These are phyloP conservation scores for Plebejus anna DNA, from an alignment of 2,888 invertebrate genomes.

Conservation along the genomic window DNA sequence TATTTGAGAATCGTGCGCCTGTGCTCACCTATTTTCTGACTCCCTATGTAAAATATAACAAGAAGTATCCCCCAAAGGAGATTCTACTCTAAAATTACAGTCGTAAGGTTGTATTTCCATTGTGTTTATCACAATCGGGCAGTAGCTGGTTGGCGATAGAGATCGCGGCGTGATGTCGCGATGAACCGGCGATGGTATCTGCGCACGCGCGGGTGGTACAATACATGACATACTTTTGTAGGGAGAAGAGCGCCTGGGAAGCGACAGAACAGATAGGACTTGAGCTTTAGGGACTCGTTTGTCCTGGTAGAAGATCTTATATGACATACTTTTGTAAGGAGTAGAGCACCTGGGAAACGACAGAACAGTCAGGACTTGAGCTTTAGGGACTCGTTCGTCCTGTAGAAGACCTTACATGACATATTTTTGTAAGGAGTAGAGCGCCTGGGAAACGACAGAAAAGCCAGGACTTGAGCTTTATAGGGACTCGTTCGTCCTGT, in stretches of 20 bases:
- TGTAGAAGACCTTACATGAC: not conserved
- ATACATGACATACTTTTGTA: slow-evolving; percentile 12
- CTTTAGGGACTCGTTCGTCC: not conserved
- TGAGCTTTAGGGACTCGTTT: not conserved
- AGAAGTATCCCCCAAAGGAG: not conserved
- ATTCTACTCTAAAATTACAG: slow-evolving; percentile 29
- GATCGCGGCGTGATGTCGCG: slow-evolving; percentile 68
- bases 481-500: not conserved
- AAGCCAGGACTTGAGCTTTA: not conserved
- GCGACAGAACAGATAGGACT: not conserved
- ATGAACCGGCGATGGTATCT: slow-evolving; percentile 64
- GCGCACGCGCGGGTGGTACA: slow-evolving; percentile 53
- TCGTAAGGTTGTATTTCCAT: slow-evolving; percentile 32
- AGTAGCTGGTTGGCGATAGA: slow-evolving; percentile 51
- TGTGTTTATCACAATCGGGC: slow-evolving; percentile 31
- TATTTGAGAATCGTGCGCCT: slow-evolving; percentile 65
- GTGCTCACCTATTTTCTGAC: slow-evolving; percentile 37
- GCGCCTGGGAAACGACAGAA: not conserved
- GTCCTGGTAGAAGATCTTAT: no score
- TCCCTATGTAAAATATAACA: slow-evolving; percentile 21
- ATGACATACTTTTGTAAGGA: no score
- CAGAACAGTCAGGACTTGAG: not conserved
- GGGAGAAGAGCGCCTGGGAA: not conserved
- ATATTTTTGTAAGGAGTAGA: not conserved
- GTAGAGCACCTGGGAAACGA: not conserved